A percentile compares a stretch with the other conserved stretches of the same genome.
Conservation (phyloP, 2,888 invertebrate genomes). For the Tipula confusa region DNA sequence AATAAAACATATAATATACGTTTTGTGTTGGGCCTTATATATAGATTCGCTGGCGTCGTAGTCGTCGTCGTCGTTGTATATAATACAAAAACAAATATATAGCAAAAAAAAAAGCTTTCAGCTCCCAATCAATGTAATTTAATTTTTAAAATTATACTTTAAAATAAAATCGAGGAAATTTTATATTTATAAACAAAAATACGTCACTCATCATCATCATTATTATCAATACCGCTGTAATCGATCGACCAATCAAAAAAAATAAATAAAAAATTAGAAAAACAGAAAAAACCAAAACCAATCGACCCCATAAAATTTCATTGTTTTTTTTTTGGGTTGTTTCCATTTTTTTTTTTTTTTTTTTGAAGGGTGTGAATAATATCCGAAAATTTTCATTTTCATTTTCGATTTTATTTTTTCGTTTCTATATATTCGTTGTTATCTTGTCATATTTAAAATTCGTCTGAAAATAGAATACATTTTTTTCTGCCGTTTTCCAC, state of each 20-base stretch:
- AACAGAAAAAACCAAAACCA: neutral
- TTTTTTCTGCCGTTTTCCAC: neutral
- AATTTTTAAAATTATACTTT: slow-evolving; percentile 3
- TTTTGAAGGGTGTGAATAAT: slow-evolving; percentile 25
- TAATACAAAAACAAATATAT: neutral
- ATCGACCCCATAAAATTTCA: slow-evolving; percentile 20
- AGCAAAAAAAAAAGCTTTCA: neutral
- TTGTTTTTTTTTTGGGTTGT: neutral
- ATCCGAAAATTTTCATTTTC: slow-evolving; percentile 21
- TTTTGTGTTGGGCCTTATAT: no score
- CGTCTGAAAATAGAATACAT: slow-evolving; percentile 15
- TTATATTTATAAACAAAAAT: slow-evolving; percentile 20
- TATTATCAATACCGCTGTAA: slow-evolving; percentile 25
- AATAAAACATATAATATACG: no score
- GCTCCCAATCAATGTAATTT: slow-evolving; percentile 9
- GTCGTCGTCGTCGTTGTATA: no score
- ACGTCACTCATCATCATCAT: slow-evolving; percentile 25
- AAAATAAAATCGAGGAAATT: slow-evolving; percentile 12
- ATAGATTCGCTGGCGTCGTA: no score
- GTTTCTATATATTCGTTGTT: neutral
- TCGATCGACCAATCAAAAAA: slow-evolving; percentile 20
- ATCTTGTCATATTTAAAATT: slow-evolving; percentile 16
- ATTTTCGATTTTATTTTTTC: neutral
- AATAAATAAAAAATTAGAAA: neutral
- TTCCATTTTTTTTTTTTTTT: no score